Conservation (phyloP, 2,113 vertebrate genomes). For the Siphamia tubifer region DNA sequence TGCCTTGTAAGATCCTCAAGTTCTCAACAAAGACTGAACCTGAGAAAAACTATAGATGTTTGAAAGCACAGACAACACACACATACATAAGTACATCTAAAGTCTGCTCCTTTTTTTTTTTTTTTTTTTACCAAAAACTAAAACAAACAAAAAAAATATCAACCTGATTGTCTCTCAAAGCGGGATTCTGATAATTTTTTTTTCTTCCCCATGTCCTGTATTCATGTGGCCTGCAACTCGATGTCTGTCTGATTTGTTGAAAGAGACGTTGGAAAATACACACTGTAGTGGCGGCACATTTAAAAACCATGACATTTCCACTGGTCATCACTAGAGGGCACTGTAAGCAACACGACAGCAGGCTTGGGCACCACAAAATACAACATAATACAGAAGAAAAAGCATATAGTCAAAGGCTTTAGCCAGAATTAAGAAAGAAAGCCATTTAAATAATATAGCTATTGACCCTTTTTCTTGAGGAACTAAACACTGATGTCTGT, state of each 20-base stretch:
- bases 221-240: conserved; percentile 9
- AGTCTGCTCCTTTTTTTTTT: conserved; percentile 34
- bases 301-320: conserved; percentile 73
- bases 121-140: too few relatives aligned
- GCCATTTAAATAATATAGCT: conserved; percentile 72
- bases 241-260: conserved; percentile 27
- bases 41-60: conserved; percentile 55
- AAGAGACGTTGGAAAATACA: conserved; percentile 45
- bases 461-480: conserved; percentile 60
- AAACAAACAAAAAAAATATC: too few relatives aligned
- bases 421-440: conserved; percentile 69
- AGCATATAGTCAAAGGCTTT: conserved; percentile 68
- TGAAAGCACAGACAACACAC: neutral
- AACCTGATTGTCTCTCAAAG: conserved; percentile 64
- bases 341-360: conserved; percentile 81
- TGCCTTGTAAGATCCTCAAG: conserved; percentile 3
- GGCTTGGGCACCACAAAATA: conserved; percentile 77
- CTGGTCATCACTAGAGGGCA: conserved; percentile 81
- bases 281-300: conserved; percentile 62
- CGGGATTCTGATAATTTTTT: conserved; percentile 34
- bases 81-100: neutral
- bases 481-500: conserved; percentile 75
- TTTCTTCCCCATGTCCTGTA: conserved; percentile 5
- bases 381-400: conserved; percentile 72
- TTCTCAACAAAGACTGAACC: conserved; percentile 38